These are phyloP conservation scores for Tethea ocularis DNA, from an alignment of 2,888 invertebrate species.

Conservation along the genomic window DNA sequence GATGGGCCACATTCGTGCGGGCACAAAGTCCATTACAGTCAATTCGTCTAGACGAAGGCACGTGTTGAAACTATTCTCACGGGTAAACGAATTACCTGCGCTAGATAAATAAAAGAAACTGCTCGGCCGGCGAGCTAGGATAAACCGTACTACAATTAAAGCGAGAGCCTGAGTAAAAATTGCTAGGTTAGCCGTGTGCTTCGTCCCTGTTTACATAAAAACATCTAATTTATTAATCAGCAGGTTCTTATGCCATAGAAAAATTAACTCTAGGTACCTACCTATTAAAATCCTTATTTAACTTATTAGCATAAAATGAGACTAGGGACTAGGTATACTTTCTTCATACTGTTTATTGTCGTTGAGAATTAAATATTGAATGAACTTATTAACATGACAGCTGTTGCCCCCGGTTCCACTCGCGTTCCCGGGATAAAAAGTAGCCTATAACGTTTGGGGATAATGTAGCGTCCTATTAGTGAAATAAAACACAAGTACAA, in stretches of 20 bases:
- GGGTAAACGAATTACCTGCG: conserved; percentile 77
- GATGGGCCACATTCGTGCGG: conserved; percentile 50
- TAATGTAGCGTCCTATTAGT: too few relatives aligned
- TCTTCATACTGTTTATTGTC: not conserved
- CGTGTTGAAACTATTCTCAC: conserved; percentile 79
- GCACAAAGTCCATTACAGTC: conserved; percentile 77
- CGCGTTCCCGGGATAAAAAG: too few relatives aligned
- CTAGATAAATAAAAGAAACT: conserved; percentile 71
- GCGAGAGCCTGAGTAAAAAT: conserved; percentile 41
- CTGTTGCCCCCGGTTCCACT: too few relatives aligned
- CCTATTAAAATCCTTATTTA: too few relatives aligned
- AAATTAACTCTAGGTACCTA: too few relatives aligned
- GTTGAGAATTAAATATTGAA: too few relatives aligned
- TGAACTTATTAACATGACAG: too few relatives aligned
- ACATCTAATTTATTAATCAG: not conserved
- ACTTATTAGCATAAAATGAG: not conserved
- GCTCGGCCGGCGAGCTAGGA: conserved; percentile 40
- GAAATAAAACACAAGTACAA: too few relatives aligned
- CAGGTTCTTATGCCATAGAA: not conserved
- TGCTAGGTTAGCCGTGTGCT: conserved; percentile 21
- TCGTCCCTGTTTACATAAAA: conserved; percentile 14
- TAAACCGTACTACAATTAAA: conserved; percentile 71
- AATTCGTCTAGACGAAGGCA: conserved; percentile 74
- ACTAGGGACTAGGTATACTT: not conserved
- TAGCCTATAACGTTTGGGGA: too few relatives aligned